Evolutionary conservation across 2,113 vertebrate species (phyloP), one percentile per base, ranked within the genome.

Genomic region (Poeciliopsis prolifica): DNA sequence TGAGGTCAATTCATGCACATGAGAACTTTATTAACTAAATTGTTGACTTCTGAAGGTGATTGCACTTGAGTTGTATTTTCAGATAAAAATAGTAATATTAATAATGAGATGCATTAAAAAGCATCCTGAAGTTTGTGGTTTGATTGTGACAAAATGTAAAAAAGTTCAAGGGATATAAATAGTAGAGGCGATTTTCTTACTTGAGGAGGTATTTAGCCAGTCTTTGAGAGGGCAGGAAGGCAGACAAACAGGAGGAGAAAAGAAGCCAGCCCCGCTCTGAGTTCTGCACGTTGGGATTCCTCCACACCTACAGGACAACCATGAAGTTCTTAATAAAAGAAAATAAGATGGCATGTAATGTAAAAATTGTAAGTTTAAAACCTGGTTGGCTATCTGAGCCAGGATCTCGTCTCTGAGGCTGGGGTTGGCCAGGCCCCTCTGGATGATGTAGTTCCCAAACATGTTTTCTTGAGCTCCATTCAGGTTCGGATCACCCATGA

Each of bases 401-500:
- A 99, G 90, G 87, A 99, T 96, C 94, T 99, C 98, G 0, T 99
- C 97, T 78, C 97, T 92, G 72, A 99, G 94, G 54, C 90, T 94
- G 0, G 94, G 94, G 10, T 42, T 92, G 0, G 94, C 90, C 68
- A 99, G 95, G 37, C 97, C 97, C 81, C 94, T 95, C 83, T 99
- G 98, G 78, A 98, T 95, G 28, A 99, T 96, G 90, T 98, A 99
- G 92, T 97, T 99, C 65, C 98, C 98, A 1, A 99, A 96, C 42
- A 98, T 83, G 64, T 92, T 96, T 93, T 99, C 98, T 87, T 95
- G 96, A 3, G 82, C 70, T 6, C 96, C 97, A 0, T 95, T 95
- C 78, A 99, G 93, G 71, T 95, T 92, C 0, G 97, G 96, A 79
- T 99, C 98, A 0, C 98, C 97, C 97, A 99, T 99, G 91, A 99